These are phyloP conservation scores for Acanthoscelides obtectus DNA, from an alignment of 2,888 invertebrate genomes.

Conservation along the genomic window DNA sequence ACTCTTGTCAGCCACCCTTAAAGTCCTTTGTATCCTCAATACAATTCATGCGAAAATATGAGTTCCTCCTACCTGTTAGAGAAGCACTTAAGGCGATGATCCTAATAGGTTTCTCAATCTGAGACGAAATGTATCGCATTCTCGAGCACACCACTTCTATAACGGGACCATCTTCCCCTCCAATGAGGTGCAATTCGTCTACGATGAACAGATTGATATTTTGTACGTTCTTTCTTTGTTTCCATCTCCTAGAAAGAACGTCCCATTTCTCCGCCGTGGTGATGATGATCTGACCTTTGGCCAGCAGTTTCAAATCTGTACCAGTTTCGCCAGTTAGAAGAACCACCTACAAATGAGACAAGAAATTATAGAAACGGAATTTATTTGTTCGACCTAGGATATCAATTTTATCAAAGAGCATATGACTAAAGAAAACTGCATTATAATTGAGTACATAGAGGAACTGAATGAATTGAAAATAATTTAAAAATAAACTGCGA, in stretches of 20 bases:
- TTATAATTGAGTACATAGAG: too few species aligned
- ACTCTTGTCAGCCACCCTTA: too few species aligned
- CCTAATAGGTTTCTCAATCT: slow-evolving; percentile 83
- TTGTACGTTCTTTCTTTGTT: slow-evolving; percentile 97
- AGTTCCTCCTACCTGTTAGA: neutral
- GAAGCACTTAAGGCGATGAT: slow-evolving; percentile 93
- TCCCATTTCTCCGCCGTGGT: slow-evolving; percentile 99
- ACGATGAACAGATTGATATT: slow-evolving; percentile 94
- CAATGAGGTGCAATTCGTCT: slow-evolving; percentile 89
- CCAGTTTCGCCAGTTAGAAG: slow-evolving; percentile 95
- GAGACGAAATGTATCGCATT: slow-evolving; percentile 90
- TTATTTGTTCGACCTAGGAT: too few species aligned
- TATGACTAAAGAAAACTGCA: too few species aligned
- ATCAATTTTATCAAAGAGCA: too few species aligned
- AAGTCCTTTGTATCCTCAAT: too few species aligned
- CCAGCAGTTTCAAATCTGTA: slow-evolving; percentile 88
- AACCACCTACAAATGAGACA: slow-evolving; percentile 58
- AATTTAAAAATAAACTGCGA: too few species aligned
- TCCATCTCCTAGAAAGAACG: slow-evolving; percentile 96
- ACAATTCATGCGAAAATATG: too few species aligned
- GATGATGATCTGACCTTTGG: slow-evolving; percentile 93
- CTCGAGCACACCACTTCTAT: slow-evolving; percentile 88
- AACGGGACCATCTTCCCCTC: slow-evolving; percentile 89
- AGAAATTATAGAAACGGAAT: too few species aligned
- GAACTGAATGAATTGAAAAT: too few species aligned